phyloP scores from a whole-genome alignment of 2,113 vertebrate species.

The Scolopax mira region DNA sequence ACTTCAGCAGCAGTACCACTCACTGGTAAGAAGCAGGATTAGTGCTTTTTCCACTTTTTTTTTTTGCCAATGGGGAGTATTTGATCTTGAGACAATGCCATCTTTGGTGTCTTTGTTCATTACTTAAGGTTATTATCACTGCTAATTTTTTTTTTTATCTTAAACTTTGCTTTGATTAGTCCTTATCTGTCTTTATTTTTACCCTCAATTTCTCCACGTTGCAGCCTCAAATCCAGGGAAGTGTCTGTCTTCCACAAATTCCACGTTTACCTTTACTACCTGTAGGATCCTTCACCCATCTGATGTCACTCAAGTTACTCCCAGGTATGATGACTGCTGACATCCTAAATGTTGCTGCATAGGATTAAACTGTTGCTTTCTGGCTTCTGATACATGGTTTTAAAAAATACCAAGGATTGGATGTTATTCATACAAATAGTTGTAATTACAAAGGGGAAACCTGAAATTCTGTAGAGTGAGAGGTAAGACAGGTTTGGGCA shows the following conservation, averaged over 20 bases:
- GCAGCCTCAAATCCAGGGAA: conserved; percentile 91
- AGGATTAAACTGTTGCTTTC: neutral
- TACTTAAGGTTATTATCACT: no score
- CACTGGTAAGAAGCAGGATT: conserved; percentile 68
- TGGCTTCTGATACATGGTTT: neutral
- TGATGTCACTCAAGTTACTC: conserved; percentile 91
- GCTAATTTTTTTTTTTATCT: no score
- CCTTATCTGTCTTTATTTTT: neutral
- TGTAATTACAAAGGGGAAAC: neutral
- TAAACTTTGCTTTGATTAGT: neutral
- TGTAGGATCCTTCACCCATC: conserved; percentile 95
- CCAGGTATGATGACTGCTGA: conserved; percentile 78
- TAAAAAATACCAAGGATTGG: neutral
- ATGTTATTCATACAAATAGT: neutral
- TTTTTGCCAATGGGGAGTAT: neutral
- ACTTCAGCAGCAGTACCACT: conserved; percentile 59
- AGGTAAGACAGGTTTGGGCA: neutral
- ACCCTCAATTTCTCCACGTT: conserved; percentile 34
- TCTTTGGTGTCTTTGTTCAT: neutral
- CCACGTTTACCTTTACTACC: conserved; percentile 96
- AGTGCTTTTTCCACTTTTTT: neutral
- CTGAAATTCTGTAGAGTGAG: neutral
- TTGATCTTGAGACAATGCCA: neutral
- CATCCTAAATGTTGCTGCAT: neutral
- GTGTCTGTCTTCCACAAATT: conserved; percentile 90